Percentiles rank a stretch among this genome's conserved stretches.
Evolutionary conservation across 2,113 vertebrate species (phyloP).

Genomic region (Marcusenius ussheri): DNA sequence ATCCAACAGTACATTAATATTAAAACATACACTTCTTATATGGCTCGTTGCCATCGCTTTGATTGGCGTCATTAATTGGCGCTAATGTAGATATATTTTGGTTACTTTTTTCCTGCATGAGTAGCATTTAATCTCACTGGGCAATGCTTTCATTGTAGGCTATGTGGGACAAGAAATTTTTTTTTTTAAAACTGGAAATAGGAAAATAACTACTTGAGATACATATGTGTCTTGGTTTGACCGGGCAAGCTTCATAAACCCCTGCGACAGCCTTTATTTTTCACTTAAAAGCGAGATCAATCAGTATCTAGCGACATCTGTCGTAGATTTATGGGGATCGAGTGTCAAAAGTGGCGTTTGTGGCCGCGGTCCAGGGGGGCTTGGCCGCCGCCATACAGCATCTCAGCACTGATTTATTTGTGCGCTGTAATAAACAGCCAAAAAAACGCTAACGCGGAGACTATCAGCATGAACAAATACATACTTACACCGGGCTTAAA

Average conservation of each 20-base stretch:
- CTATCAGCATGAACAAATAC: background rate
- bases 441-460: background rate
- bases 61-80: background rate
- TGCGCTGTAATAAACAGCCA: background rate
- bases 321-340: background rate
- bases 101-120: background rate
- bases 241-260: background rate
- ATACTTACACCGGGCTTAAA: background rate
- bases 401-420: background rate
- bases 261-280: background rate
- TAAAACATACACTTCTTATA: background rate
- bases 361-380: background rate
- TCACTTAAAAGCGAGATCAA: background rate
- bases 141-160: background rate
- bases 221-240: background rate
- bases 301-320: constrained; percentile 28
- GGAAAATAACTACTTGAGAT: background rate
- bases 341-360: background rate
- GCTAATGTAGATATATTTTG: background rate
- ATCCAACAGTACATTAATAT: background rate
- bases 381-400: background rate
- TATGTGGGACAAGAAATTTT: background rate
- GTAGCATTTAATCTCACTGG: background rate
- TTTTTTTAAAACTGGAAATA: background rate
- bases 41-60: background rate